Conservation (phyloP, 2,113 vertebrate genomes). For the Myrmecophaga tridactyla region DNA sequence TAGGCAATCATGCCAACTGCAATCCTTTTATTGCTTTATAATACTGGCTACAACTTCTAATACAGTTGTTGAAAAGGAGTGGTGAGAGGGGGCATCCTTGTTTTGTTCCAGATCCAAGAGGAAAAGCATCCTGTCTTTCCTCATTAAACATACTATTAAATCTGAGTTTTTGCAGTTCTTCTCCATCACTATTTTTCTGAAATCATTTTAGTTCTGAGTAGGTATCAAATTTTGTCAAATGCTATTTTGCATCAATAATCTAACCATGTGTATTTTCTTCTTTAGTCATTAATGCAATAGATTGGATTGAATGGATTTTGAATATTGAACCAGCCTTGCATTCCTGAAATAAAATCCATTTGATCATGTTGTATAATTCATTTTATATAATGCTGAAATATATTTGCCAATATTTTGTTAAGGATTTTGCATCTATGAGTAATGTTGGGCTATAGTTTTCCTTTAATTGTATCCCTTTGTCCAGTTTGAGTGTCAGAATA, state of each 20-base stretch:
- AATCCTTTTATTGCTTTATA: neutral
- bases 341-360: neutral
- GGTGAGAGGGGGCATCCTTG: neutral
- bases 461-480: neutral
- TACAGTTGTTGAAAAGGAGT: neutral
- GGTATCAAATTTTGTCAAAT: no score
- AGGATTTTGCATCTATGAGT: neutral
- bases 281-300: no score
- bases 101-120: neutral
- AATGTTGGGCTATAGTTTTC: neutral
- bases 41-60: neutral
- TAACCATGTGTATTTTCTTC: no score
- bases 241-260: no score
- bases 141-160: neutral
- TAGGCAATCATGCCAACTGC: neutral
- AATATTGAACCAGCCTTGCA: neutral
- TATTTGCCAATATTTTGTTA: neutral
- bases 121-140: neutral
- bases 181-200: neutral
- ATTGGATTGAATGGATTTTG: neutral
- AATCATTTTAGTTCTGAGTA: neutral
- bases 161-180: neutral
- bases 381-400: neutral
- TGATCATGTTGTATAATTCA: neutral
- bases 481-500: neutral